These are phyloP conservation scores for Cirrhinus molitorella DNA, from an alignment of 2,797 vertebrate genomes.

Conservation along the genomic window DNA sequence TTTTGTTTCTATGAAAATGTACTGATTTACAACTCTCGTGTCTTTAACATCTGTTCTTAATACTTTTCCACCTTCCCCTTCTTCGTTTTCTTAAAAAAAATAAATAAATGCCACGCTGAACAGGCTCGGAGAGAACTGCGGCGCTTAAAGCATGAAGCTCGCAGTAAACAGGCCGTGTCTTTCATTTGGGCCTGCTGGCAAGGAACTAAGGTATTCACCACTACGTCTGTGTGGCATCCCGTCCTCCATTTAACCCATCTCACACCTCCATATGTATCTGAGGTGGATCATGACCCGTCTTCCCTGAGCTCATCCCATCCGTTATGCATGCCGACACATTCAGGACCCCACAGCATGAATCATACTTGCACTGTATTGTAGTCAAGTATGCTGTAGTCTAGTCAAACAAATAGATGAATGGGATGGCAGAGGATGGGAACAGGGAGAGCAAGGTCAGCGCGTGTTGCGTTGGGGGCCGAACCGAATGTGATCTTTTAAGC, in stretches of 20 bases:
- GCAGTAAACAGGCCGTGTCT: conserved; percentile 94
- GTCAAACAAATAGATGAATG: conserved; percentile 8
- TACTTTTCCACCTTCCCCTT: conserved; percentile 44
- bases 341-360: conserved; percentile 3
- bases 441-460: background rate
- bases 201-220: conserved; percentile 94
- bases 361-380: background rate
- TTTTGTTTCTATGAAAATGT: background rate
- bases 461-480: background rate
- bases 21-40: conserved; percentile 18
- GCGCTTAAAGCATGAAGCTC: conserved; percentile 93
- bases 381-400: background rate
- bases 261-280: conserved; percentile 21
- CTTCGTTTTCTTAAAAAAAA: background rate
- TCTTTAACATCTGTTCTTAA: conserved; percentile 50
- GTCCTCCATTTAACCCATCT: conserved; percentile 28
- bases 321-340: conserved; percentile 29
- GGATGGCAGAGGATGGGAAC: background rate
- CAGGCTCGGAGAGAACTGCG: conserved; percentile 89
- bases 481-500: conserved; percentile 50
- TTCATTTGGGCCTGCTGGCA: conserved; percentile 99
- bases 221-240: conserved; percentile 32
- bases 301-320: conserved; percentile 28
- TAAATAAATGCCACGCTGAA: background rate
- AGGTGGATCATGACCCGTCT: conserved; percentile 21